Evolutionary conservation across 2,113 vertebrate genomes (phyloP).

Genomic region (Marmota flaviventris): DNA sequence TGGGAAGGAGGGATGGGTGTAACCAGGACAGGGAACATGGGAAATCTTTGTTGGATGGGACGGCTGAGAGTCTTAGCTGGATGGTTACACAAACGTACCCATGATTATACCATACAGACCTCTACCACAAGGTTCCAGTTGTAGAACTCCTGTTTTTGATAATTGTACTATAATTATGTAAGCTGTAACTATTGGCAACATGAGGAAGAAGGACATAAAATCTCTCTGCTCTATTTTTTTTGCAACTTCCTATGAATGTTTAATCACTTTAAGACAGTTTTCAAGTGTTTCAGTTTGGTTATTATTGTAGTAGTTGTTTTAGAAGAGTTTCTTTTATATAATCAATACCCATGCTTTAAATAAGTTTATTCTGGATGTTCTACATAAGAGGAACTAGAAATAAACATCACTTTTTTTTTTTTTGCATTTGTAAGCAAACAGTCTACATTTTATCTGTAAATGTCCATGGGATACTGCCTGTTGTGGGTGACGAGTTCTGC

Average conservation of each 20-base stretch:
- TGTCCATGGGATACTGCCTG: neutral
- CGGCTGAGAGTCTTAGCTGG: too few relatives aligned
- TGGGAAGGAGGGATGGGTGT: too few relatives aligned
- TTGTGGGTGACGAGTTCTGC: too few relatives aligned
- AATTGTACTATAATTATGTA: neutral
- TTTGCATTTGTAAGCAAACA: neutral
- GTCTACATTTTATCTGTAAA: neutral
- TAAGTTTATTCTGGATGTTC: neutral
- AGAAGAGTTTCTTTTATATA: neutral
- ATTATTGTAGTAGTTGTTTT: neutral
- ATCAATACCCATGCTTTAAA: neutral
- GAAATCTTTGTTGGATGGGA: neutral
- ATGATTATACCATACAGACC: neutral
- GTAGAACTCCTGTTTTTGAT: neutral
- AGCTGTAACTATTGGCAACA: neutral
- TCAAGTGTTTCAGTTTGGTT: neutral
- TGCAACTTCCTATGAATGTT: neutral
- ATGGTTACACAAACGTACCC: neutral
- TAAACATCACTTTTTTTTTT: neutral
- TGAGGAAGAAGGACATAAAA: neutral
- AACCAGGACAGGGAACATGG: neutral
- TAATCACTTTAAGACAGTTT: neutral
- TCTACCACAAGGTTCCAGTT: neutral
- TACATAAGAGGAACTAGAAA: neutral
- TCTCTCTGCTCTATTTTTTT: neutral